Base-by-base conservation (phyloP, 2,113 vertebrate genomes). In the Neogale vison region DNA sequence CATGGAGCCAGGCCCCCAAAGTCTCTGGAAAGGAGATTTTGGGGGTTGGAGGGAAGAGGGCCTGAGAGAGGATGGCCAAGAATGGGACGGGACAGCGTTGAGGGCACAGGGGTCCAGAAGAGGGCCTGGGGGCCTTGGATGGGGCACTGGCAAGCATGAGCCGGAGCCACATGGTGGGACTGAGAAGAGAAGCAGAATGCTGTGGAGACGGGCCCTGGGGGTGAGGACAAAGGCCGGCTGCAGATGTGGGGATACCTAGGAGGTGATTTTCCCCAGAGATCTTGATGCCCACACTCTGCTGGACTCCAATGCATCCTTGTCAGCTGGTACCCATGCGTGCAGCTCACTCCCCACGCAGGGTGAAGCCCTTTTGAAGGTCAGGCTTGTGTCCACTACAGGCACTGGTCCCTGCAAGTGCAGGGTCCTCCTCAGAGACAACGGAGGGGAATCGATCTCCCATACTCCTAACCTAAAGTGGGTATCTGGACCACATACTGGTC, bases 351-450 rank as follows among this genome's bases (percentile, higher is more conserved):
- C 61, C 18, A 11, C 14, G 1, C 1, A 0, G 34, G 11, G 17
- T 23, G 2, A 18, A 74, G 65, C 6, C 3, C n/a, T 55, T 31
- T 84, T 4, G 34, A 26, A 42, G 65, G 61, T 24, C 36, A 82
- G 21, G 45, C 50, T 10, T 31, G n/a, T 0, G 0, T 9, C 71
- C 23, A 29, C 13, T 1, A 1, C 0, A 1, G 50, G 34, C 8
- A 0, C 7, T 0, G 9, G 57, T 20, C 12, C 57, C 57, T 50
- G 69, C 55, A 57, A 11, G 59, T 17, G 3, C 71, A 18, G 63
- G 61, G 55, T 71, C 55, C 45, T 52, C 3, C 39, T 50, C 34
- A 45, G 57, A n/a, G 71, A 17, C 31, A 4, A 39, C 10, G 6
- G 55, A 10, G 52, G 71, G 59, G 80, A 63, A 39, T 17, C 24